Conservation (phyloP, 2,888 invertebrate genomes). For the Diarsia brunnea region DNA sequence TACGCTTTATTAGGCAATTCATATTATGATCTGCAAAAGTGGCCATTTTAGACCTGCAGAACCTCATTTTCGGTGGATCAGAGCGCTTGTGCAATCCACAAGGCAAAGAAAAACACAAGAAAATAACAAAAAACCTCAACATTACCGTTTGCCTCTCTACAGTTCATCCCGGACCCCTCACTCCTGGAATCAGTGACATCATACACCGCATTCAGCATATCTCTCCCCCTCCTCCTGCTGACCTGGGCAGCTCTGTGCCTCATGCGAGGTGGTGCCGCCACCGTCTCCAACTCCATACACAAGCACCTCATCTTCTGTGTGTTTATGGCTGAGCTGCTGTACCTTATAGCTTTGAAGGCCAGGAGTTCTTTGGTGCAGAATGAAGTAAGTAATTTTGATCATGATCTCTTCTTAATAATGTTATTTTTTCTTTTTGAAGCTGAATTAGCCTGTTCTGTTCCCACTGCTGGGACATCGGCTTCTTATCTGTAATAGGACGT, state of each 20-base stretch:
- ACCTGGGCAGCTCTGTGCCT: conserved; percentile 95
- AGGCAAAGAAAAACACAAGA: not conserved
- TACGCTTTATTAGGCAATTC: too few species aligned
- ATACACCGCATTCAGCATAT: conserved; percentile 96
- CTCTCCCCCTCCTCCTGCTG: conserved; percentile 94
- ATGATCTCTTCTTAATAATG: not conserved
- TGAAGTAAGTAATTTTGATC: conserved; percentile 91
- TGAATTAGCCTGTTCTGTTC: not conserved
- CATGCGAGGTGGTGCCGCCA: conserved; percentile 95
- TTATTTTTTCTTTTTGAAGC: not conserved
- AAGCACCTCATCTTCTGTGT: conserved; percentile 98
- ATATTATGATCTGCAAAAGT: too few species aligned
- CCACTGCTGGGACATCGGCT: not conserved
- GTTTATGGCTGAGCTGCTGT: conserved; percentile 96
- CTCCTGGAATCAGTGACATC: conserved; percentile 96
- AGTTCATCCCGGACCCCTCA: conserved; percentile 96
- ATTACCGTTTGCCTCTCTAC: conserved; percentile 59
- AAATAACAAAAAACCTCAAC: not conserved
- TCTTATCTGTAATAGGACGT: not conserved
- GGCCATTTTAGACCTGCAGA: too few species aligned
- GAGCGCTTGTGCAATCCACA: not conserved
- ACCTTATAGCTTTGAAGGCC: conserved; percentile 96
- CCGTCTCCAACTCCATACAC: conserved; percentile 98
- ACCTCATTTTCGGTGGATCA: not conserved
- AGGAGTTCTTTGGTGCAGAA: conserved; percentile 95